Percentiles rank a stretch among this genome's conserved stretches.
phyloP scores from a whole-genome alignment of 2,888 invertebrate genomes.

The Apamea crenata region DNA sequence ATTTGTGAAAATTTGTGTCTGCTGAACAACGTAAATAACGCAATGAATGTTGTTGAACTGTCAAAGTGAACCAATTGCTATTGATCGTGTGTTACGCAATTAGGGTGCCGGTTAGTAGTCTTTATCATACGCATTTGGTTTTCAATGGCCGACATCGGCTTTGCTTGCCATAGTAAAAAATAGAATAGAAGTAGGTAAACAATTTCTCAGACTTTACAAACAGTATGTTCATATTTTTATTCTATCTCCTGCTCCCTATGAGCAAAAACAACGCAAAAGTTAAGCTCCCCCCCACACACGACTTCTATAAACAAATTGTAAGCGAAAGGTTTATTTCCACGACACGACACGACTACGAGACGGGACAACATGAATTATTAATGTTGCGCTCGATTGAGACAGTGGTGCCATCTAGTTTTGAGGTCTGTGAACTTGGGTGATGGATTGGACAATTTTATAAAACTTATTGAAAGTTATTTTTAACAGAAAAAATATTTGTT shows the following conservation, averaged over 20 bases:
- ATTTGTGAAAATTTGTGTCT: too few species aligned
- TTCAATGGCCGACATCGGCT: too few species aligned
- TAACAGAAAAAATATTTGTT: background rate
- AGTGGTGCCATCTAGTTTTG: slow-evolving; percentile 42
- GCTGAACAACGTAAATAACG: too few species aligned
- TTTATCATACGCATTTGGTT: too few species aligned
- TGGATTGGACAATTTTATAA: background rate
- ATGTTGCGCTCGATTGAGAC: slow-evolving; percentile 33
- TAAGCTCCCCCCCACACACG: slow-evolving; percentile 24
- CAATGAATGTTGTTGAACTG: too few species aligned
- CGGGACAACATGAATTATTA: slow-evolving; percentile 52
- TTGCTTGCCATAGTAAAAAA: too few species aligned
- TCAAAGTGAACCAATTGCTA: too few species aligned
- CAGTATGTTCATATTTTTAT: slow-evolving; percentile 1
- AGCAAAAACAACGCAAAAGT: slow-evolving; percentile 31
- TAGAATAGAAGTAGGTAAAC: too few species aligned
- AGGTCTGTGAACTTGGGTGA: background rate
- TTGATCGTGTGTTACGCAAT: too few species aligned
- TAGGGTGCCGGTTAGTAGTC: too few species aligned
- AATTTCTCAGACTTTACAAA: too few species aligned
- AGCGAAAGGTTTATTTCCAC: slow-evolving; percentile 51
- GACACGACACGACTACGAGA: slow-evolving; percentile 54
- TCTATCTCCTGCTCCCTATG: background rate
- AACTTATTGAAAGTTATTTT: background rate
- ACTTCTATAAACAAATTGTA: slow-evolving; percentile 55